Evolutionary conservation across 2,888 invertebrate species (phyloP).

Genomic region (Macaria liturata): DNA sequence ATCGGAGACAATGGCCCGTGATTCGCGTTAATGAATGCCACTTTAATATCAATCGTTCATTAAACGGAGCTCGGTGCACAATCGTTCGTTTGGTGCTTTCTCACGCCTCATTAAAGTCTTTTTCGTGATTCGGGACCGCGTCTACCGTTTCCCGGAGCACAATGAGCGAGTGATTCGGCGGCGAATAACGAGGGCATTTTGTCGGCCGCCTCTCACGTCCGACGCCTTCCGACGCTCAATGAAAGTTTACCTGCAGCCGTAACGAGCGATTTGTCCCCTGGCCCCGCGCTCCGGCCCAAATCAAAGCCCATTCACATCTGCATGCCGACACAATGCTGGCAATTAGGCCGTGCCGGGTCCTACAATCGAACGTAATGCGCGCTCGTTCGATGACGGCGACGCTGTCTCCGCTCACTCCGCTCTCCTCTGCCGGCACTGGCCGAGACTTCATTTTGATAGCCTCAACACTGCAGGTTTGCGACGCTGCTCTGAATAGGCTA

Average conservation of each 20-base stretch:
- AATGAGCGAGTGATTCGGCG: slow-evolving; percentile 83
- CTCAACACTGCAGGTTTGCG: slow-evolving; percentile 11
- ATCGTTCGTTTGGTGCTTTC: slow-evolving; percentile 81
- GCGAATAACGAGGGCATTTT: slow-evolving; percentile 84
- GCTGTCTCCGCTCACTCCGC: slow-evolving; percentile 37
- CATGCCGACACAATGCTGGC: slow-evolving; percentile 84
- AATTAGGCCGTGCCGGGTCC: slow-evolving; percentile 79
- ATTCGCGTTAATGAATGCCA: slow-evolving; percentile 65
- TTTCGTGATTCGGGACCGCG: slow-evolving; percentile 80
- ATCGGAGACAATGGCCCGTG: slow-evolving; percentile 46
- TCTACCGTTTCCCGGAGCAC: slow-evolving; percentile 82
- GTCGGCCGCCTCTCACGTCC: slow-evolving; percentile 82
- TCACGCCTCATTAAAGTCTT: slow-evolving; percentile 83
- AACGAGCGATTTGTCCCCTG: slow-evolving; percentile 83
- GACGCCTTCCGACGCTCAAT: slow-evolving; percentile 84
- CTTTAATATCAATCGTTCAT: slow-evolving; percentile 77
- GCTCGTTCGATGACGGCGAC: slow-evolving; percentile 69
- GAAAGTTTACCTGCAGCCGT: slow-evolving; percentile 84
- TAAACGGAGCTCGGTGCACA: slow-evolving; percentile 70
- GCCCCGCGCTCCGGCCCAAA: slow-evolving; percentile 78
- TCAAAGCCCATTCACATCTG: slow-evolving; percentile 85
- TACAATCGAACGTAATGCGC: slow-evolving; percentile 81
- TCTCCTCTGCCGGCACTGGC: slow-evolving; percentile 18
- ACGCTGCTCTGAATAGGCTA: slow-evolving; percentile 1
- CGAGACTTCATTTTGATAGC: slow-evolving; percentile 30